A percentile compares a stretch with the other conserved stretches of the same genome.
Evolutionary conservation across 2,113 vertebrate species (phyloP).

Genomic region (Panurus biarmicus): DNA sequence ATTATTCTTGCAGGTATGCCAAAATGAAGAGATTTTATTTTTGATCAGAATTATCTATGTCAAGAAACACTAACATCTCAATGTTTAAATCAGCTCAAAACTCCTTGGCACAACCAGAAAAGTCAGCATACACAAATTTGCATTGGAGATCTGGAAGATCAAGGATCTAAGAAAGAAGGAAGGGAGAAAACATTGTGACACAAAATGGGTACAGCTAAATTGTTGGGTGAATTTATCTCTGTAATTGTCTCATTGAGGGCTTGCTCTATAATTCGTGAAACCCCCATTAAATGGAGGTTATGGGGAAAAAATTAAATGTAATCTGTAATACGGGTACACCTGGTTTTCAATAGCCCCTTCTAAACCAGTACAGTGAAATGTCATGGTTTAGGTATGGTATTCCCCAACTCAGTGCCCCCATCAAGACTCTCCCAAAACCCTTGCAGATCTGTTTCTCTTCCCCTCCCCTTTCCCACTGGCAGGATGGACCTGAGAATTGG

Average conservation of each 20-base stretch:
- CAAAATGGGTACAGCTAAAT: neutral
- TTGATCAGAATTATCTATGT: neutral
- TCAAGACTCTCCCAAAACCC: neutral
- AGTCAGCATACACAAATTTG: neutral
- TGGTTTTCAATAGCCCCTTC: neutral
- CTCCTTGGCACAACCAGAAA: neutral
- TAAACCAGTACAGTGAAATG: neutral
- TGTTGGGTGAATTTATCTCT: neutral
- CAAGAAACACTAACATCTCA: neutral
- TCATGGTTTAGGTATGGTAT: neutral
- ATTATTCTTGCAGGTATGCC: neutral
- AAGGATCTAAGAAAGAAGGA: neutral
- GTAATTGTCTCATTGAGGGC: neutral
- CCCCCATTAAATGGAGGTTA: neutral
- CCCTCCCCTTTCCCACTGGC: neutral
- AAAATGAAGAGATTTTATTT: neutral
- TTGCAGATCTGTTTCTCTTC: fast-evolving
- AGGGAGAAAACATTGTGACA: neutral
- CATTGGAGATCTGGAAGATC: neutral
- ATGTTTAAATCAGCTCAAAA: neutral
- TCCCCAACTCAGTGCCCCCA: neutral
- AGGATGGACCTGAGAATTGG: neutral
- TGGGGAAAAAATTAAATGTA: neutral
- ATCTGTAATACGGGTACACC: neutral
- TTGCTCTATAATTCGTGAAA: neutral